phyloP scores from a whole-genome alignment of 2,888 invertebrate species.

The Meghimatium bilineatum region DNA sequence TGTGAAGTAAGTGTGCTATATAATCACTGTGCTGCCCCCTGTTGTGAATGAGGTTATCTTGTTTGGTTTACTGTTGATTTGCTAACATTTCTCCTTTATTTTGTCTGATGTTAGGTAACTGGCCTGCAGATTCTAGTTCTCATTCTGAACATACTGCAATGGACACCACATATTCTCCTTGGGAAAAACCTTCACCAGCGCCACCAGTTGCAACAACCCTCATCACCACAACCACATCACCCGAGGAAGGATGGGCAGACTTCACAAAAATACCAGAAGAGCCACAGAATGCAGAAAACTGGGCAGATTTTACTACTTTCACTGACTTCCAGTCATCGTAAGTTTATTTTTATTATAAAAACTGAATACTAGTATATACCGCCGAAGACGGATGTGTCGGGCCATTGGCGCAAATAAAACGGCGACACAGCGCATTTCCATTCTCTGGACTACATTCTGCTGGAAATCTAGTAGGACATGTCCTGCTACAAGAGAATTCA shows the following conservation, averaged over 20 bases:
- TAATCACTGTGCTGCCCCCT: too few relatives aligned
- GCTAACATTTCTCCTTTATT: not conserved
- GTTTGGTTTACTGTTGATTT: not conserved
- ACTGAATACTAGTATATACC: too few relatives aligned
- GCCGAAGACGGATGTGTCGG: too few relatives aligned
- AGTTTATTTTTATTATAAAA: not conserved
- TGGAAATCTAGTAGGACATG: too few relatives aligned
- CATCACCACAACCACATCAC: slow-evolving; percentile 41
- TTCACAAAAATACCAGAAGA: slow-evolving; percentile 40
- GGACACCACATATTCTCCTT: slow-evolving; percentile 75
- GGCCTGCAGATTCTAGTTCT: slow-evolving; percentile 65
- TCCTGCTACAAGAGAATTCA: too few relatives aligned
- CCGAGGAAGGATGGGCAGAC: slow-evolving; percentile 46
- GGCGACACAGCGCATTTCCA: too few relatives aligned
- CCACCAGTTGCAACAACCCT: slow-evolving; percentile 49
- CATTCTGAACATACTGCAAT: slow-evolving; percentile 73
- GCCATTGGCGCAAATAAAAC: too few relatives aligned
- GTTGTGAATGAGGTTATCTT: too few relatives aligned
- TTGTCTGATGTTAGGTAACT: slow-evolving; percentile 53
- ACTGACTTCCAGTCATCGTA: slow-evolving; percentile 38
- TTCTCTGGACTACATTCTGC: too few relatives aligned
- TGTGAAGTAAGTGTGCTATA: too few relatives aligned
- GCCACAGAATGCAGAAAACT: slow-evolving; percentile 41
- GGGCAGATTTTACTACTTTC: slow-evolving; percentile 45
- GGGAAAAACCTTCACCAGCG: slow-evolving; percentile 65